These are phyloP conservation scores for Cladopsammia gracilis DNA, from an alignment of 64 coral and sea anemone genomes.

Conservation along the genomic window DNA sequence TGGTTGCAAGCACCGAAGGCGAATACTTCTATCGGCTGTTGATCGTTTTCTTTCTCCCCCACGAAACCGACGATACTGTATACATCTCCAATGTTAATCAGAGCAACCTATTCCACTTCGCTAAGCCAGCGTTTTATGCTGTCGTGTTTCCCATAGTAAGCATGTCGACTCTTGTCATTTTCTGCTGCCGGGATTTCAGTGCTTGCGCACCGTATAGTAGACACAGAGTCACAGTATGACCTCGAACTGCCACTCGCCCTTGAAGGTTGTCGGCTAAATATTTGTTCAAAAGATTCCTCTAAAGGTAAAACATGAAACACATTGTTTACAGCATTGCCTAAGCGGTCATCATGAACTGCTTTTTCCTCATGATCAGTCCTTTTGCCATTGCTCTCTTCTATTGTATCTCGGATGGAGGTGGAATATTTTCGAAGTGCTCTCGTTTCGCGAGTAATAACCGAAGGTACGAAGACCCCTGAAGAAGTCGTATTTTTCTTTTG, in stretches of 20 bases:
- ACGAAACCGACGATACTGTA: too few relatives aligned
- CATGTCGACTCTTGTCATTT: background rate
- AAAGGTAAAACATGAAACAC: background rate
- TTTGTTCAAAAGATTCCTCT: background rate
- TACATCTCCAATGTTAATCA: too few relatives aligned
- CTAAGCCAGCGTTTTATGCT: constrained; percentile 48
- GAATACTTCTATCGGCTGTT: too few relatives aligned
- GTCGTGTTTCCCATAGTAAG: background rate
- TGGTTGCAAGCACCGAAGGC: too few relatives aligned
- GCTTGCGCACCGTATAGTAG: background rate
- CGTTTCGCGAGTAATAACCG: background rate
- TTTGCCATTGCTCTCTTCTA: background rate
- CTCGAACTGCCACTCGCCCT: background rate
- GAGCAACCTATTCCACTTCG: constrained; percentile 8
- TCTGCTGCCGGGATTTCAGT: background rate
- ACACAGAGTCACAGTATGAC: constrained; percentile 4
- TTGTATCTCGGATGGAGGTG: background rate
- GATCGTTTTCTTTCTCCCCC: too few relatives aligned
- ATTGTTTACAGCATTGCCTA: background rate
- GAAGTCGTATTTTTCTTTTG: background rate
- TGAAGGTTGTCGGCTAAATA: background rate
- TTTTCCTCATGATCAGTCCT: background rate
- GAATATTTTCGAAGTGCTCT: constrained; percentile 17
- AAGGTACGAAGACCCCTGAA: background rate
- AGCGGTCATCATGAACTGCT: too few relatives aligned